Conservation (phyloP, 2,113 vertebrate species). For the Rhineura floridana region DNA sequence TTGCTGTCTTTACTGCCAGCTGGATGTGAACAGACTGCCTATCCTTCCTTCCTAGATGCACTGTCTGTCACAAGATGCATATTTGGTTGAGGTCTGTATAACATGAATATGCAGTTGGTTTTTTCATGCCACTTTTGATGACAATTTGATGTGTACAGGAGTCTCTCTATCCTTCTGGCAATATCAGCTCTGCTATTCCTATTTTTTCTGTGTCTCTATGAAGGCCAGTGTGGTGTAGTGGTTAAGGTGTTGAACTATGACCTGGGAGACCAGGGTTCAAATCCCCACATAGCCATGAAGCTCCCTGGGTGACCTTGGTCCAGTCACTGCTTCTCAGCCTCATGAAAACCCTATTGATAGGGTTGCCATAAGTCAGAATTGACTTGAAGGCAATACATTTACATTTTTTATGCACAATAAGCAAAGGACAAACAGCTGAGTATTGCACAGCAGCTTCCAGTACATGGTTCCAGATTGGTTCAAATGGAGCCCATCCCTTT, state of each 20-base stretch:
- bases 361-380: too few species aligned
- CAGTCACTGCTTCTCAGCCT: too few species aligned
- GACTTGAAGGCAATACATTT: too few species aligned
- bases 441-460: too few species aligned
- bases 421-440: background rate
- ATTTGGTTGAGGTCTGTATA: constrained; percentile 45
- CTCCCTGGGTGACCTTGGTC: too few species aligned
- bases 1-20: constrained; percentile 27
- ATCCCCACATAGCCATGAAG: too few species aligned
- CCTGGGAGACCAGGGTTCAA: too few species aligned
- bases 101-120: background rate
- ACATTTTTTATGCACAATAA: background rate
- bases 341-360: too few species aligned
- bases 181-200: background rate
- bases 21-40: background rate
- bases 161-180: background rate
- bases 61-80: constrained; percentile 30
- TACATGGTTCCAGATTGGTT: too few species aligned
- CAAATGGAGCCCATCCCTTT: too few species aligned
- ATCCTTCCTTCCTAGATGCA: constrained; percentile 40
- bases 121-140: constrained; percentile 44
- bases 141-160: background rate
- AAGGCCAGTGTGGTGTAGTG: too few species aligned
- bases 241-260: too few species aligned
- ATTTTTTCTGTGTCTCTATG: background rate